Conservation (phyloP, 2,888 invertebrate species). For the Steinernema hermaphroditum region DNA sequence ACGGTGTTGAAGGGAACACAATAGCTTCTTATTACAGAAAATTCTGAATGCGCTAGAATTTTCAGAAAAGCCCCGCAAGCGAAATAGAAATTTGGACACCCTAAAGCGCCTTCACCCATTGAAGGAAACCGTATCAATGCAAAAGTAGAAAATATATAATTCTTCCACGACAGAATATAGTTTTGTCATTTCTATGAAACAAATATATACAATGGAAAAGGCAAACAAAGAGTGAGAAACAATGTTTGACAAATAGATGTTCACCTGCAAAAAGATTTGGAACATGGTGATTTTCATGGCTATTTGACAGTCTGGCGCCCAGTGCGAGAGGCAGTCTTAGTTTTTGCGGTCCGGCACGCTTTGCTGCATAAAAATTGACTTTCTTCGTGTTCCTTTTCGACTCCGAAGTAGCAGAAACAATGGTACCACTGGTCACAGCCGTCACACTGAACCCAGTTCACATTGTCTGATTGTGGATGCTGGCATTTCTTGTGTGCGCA, state of each 20-base stretch:
- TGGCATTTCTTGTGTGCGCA: constrained; percentile 38
- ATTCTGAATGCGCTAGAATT: no score
- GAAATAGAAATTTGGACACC: constrained; percentile 3
- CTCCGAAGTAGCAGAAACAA: constrained; percentile 57
- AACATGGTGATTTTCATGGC: background rate
- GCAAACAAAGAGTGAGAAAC: background rate
- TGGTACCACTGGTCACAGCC: constrained; percentile 65
- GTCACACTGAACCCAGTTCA: constrained; percentile 49
- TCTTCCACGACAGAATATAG: background rate
- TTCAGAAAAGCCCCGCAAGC: constrained; percentile 6
- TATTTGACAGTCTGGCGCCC: background rate
- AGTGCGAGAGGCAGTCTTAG: background rate
- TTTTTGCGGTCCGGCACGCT: background rate
- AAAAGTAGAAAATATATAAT: background rate
- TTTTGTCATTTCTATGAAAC: background rate
- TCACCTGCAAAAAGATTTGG: background rate
- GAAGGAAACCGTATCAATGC: constrained; percentile 1
- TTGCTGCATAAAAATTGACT: background rate
- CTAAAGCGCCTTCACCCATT: constrained; percentile 4
- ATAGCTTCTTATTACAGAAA: no score
- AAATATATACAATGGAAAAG: background rate
- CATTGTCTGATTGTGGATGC: constrained; percentile 37
- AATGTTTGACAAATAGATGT: background rate
- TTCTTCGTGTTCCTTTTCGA: background rate
- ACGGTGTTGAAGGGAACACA: no score